Evolutionary conservation across 2,797 vertebrate genomes (phyloP).

Genomic region (Bovichtus diacanthus): DNA sequence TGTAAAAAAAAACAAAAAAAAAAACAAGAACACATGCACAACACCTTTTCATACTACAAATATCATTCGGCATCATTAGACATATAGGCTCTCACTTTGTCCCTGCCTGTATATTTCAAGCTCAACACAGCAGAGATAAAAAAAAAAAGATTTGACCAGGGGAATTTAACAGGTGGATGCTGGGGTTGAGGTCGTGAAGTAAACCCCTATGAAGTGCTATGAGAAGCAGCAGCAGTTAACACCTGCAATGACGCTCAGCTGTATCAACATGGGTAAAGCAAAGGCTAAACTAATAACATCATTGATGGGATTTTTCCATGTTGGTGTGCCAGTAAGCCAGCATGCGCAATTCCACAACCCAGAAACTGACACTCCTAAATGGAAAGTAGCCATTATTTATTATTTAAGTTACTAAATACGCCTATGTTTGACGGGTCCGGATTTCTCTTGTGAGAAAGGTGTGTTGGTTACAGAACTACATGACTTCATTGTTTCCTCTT

Average conservation of each 20-base stretch:
- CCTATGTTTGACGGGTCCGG: background rate
- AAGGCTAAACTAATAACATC: slow-evolving; percentile 14
- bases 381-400: slow-evolving; percentile 5
- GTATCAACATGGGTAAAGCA: background rate
- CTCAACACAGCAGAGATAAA: background rate
- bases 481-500: background rate
- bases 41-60: background rate
- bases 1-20: background rate
- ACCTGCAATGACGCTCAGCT: slow-evolving; percentile 10
- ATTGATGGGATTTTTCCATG: background rate
- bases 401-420: background rate
- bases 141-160: slow-evolving; percentile 1
- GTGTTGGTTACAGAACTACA: background rate
- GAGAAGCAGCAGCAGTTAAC: slow-evolving; percentile 4
- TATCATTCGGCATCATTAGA: too few species aligned
- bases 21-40: background rate
- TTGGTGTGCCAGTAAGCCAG: background rate
- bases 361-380: background rate
- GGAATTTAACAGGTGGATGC: background rate
- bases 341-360: background rate
- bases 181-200: background rate
- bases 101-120: background rate
- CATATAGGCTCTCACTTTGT: background rate
- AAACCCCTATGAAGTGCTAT: background rate
- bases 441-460: background rate